These are phyloP conservation scores for Zaprionus bogoriensis DNA, from an alignment of 2,888 invertebrate genomes.

Conservation along the genomic window DNA sequence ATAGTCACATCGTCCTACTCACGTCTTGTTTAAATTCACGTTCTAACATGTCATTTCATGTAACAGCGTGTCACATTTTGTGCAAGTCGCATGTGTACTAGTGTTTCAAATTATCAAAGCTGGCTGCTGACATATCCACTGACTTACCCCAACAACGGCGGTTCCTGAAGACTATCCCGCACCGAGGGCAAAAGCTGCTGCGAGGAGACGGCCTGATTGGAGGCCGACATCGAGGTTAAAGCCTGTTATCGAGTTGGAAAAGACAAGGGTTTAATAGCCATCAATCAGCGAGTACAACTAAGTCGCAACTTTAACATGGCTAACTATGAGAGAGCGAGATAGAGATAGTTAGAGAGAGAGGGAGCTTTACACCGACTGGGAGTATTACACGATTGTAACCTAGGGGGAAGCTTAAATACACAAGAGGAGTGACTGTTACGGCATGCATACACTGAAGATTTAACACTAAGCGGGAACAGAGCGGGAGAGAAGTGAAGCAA, in stretches of 20 bases:
- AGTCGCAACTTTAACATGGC: constrained; percentile 47
- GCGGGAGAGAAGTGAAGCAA: background rate
- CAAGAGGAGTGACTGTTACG: constrained; percentile 16
- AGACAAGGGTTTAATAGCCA: constrained; percentile 7
- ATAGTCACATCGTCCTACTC: too few species aligned
- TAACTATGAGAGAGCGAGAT: constrained; percentile 46
- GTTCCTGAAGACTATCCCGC: constrained; percentile 86
- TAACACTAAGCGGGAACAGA: constrained; percentile 9
- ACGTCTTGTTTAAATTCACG: too few species aligned
- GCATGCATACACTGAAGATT: constrained; percentile 53
- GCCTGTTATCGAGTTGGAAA: constrained; percentile 66
- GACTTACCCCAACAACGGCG: constrained; percentile 84
- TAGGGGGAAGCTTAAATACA: background rate
- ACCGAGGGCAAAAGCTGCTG: constrained; percentile 87
- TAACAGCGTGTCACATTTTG: too few species aligned
- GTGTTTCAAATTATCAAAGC: too few species aligned
- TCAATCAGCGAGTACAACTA: background rate
- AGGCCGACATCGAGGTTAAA: constrained; percentile 86
- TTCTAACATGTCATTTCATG: too few species aligned
- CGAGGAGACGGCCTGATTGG: constrained; percentile 84
- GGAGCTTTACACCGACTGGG: constrained; percentile 1
- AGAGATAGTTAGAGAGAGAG: background rate
- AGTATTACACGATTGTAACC: background rate
- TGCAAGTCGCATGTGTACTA: too few species aligned
- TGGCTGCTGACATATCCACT: too few species aligned